These are phyloP conservation scores for Clitarchus hookeri DNA, from an alignment of 2,888 invertebrate species.

Conservation along the genomic window DNA sequence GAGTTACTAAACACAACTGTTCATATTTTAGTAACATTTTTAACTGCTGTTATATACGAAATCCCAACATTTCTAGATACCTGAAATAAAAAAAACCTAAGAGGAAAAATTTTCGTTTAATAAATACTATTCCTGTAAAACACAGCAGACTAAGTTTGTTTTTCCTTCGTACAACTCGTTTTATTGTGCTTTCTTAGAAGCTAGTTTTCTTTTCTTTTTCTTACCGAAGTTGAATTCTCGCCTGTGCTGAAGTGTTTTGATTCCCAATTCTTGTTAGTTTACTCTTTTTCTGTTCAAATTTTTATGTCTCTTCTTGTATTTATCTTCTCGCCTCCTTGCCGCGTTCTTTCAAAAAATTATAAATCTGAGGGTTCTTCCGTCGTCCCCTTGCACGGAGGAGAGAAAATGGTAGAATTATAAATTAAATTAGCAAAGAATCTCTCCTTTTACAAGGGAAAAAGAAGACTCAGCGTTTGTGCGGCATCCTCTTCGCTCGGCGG, in stretches of 20 bases:
- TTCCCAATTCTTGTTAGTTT: neutral
- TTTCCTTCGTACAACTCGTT: neutral
- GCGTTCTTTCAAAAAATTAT: neutral
- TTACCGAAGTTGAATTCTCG: neutral
- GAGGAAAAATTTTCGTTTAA: neutral
- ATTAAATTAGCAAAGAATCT: slow-evolving; percentile 14
- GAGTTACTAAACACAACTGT: too few species aligned
- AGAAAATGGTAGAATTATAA: neutral
- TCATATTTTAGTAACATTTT: neutral
- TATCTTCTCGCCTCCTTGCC: neutral
- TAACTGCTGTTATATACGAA: neutral
- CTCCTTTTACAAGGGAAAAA: neutral
- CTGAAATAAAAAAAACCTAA: neutral
- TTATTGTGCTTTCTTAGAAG: neutral
- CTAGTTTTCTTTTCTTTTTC: neutral
- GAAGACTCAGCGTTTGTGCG: neutral
- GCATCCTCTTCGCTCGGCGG: neutral
- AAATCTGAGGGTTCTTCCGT: neutral
- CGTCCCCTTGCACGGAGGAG: neutral
- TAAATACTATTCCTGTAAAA: neutral
- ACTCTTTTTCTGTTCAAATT: neutral
- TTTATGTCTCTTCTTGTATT: neutral
- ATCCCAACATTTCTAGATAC: neutral
- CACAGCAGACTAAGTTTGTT: neutral
- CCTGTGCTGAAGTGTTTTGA: neutral